Base-by-base conservation (phyloP, 2,113 vertebrate species). In the Seriola quinqueradiata region DNA sequence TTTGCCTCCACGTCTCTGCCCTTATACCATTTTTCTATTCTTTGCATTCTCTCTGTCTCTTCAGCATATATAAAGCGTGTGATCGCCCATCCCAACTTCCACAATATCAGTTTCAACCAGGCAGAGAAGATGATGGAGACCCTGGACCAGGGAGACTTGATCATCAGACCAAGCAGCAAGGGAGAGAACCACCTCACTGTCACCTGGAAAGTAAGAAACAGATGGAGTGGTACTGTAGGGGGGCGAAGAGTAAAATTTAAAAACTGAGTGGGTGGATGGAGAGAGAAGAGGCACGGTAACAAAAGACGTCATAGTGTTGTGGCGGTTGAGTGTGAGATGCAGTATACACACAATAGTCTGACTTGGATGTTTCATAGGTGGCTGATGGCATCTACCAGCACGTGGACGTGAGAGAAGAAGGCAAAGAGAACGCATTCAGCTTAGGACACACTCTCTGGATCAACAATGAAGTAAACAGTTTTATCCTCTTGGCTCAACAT, bases 71-170 rank as follows among this genome's bases (percentile, higher is more conserved):
- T 99, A 91, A 99, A 99, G 90, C 96, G 98, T 63, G 98, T 99
- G 63, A 99, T 99, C 21, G 98, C 98, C 85, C 98, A 99, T 82
- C 98, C 98, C 0, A 99, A 98, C 85, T 99, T 99, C 96, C 97
- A 99, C 95, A 99, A 99, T 88, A 99, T 99, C 76, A 99, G 98
- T 93, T 99, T 99, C 92, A 99, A 98, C 93, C 98, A 99, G 95
- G 98, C 98, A 0, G 98, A 99, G 94, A 99, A 99, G 92, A 99
- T 99, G 98, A 99, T 99, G 98, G 98, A 99, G 92, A 95, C 97
- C 16, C 96, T 99, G 96, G 98, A 99, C 94, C 98, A 99, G 93
- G 98, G 98, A 42, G 98, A 99, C 23, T 95, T 99, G 83, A 97
- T 99, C 66, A 99, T 99, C 90, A 95, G 98, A 40, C 98, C 98